phyloP scores from a whole-genome alignment of 2,113 vertebrate genomes.

The Lutjanus erythropterus region DNA sequence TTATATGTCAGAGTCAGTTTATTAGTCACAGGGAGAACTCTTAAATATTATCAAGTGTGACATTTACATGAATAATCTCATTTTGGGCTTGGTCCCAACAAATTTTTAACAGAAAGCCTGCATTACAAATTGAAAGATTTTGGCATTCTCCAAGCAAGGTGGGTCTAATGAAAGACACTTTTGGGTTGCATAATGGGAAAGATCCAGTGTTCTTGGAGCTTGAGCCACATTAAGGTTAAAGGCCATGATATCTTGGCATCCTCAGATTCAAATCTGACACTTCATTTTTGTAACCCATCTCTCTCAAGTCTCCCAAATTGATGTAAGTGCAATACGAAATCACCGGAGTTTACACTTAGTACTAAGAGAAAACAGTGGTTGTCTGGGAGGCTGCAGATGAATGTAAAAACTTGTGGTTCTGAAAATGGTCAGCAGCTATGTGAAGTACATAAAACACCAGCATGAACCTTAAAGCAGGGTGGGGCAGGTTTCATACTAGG shows the following conservation, averaged over 20 bases:
- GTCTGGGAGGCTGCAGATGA: not conserved
- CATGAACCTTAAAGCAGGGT: constrained; percentile 3
- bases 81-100: not conserved
- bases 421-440: not conserved
- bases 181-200: not conserved
- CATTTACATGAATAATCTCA: not conserved
- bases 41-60: too few species aligned
- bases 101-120: not conserved
- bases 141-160: not conserved
- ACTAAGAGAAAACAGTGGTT: not conserved
- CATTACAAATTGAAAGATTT: not conserved
- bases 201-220: not conserved
- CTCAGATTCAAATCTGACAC: not conserved
- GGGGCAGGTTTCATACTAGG: not conserved
- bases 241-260: not conserved
- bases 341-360: not conserved
- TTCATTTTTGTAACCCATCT: not conserved
- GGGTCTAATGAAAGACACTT: not conserved
- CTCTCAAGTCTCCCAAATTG: too few species aligned
- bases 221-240: too few species aligned
- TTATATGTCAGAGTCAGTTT: not conserved
- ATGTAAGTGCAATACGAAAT: not conserved
- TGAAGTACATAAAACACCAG: not conserved
- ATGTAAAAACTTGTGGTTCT: not conserved
- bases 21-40: not conserved